Conservation (phyloP, 2,113 vertebrate species). For the Apodemus speciosus region DNA sequence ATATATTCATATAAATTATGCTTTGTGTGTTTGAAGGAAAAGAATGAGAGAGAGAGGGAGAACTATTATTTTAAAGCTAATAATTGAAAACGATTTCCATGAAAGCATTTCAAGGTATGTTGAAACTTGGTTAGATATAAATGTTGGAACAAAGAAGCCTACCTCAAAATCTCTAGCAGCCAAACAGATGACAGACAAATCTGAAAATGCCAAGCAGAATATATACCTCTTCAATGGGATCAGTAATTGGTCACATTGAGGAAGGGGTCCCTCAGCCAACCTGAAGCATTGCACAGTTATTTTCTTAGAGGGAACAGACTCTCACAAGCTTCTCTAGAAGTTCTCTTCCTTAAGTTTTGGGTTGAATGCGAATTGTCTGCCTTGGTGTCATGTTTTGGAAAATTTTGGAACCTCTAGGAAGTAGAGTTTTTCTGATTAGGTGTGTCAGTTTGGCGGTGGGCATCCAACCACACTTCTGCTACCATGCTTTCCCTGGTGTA, state of each 20-base stretch:
- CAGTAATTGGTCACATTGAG: too few species aligned
- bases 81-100: not conserved
- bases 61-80: not conserved
- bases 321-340: not conserved
- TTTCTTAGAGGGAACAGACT: not conserved
- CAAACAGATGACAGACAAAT: not conserved
- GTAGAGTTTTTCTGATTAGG: not conserved
- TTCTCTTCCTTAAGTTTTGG: not conserved
- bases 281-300: not conserved
- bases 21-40: not conserved
- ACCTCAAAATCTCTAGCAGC: not conserved
- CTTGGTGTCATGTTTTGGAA: not conserved
- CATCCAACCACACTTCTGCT: not conserved
- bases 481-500: not conserved
- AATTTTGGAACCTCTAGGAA: not conserved
- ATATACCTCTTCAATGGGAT: not conserved
- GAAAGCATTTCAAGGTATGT: not conserved
- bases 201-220: not conserved
- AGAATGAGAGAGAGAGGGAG: not conserved
- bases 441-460: not conserved
- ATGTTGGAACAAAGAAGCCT: not conserved
- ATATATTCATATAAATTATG: not conserved
- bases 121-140: not conserved
- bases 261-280: not conserved
- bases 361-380: not conserved